A percentile compares a stretch with the other conserved stretches of the same genome.
phyloP scores from a whole-genome alignment of 2,888 invertebrate species.

The Cataglyphis livida region DNA sequence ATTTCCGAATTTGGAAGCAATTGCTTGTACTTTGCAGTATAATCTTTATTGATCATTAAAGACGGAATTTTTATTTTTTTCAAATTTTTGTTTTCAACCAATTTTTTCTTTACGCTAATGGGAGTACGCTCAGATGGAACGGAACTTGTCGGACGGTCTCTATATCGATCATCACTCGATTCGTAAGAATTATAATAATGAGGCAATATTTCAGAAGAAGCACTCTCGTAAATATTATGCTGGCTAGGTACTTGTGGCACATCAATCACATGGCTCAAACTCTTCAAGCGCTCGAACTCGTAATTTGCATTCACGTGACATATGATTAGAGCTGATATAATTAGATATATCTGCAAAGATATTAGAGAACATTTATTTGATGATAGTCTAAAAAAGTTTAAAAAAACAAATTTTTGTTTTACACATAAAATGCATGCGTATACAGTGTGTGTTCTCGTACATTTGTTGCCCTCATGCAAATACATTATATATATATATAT shows the following conservation, averaged over 20 bases:
- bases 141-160: constrained; percentile 14
- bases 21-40: constrained; percentile 65
- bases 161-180: background rate
- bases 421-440: too few relatives aligned
- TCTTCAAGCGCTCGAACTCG: constrained; percentile 58
- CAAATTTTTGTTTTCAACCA: constrained; percentile 73
- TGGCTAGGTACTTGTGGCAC: constrained; percentile 32
- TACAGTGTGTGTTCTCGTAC: too few relatives aligned
- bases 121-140: constrained; percentile 26
- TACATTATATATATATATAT: background rate
- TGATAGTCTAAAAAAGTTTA: background rate
- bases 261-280: constrained; percentile 2
- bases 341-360: constrained; percentile 64
- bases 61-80: constrained; percentile 75
- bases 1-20: constrained; percentile 70
- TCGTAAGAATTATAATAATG: constrained; percentile 40
- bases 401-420: too few relatives aligned
- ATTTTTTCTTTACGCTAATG: constrained; percentile 68
- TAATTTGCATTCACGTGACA: constrained; percentile 65
- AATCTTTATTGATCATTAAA: background rate
- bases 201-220: constrained; percentile 56
- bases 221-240: constrained; percentile 47
- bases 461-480: too few relatives aligned
- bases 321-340: constrained; percentile 61
- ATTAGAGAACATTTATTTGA: background rate